Evolutionary conservation across 2,888 invertebrate genomes (phyloP).

Genomic region (Agrochola circellaris): DNA sequence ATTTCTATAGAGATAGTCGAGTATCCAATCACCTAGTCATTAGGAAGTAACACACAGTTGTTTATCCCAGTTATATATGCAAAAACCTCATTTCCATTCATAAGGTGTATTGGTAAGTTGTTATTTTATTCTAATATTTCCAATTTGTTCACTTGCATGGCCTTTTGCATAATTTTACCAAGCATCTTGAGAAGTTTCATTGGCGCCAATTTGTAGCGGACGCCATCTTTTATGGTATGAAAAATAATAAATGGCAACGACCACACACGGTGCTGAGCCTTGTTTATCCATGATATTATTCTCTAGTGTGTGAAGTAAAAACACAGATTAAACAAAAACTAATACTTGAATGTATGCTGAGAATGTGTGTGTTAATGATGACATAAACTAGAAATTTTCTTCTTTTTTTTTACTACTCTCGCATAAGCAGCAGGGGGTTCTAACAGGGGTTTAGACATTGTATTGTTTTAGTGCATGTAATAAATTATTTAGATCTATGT

Average conservation of each 20-base stretch:
- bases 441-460: not conserved
- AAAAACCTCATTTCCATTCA: not conserved
- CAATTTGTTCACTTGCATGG: slow-evolving; percentile 15
- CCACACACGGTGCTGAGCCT: slow-evolving; percentile 22
- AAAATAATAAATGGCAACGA: slow-evolving; percentile 28
- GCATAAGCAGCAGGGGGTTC: not conserved
- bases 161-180: slow-evolving; percentile 14
- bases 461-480: not conserved
- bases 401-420: not conserved
- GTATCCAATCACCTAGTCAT: not conserved
- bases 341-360: not conserved
- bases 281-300: slow-evolving; percentile 9
- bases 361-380: slow-evolving; percentile 20
- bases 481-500: not conserved
- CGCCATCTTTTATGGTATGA: not conserved
- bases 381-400: slow-evolving; percentile 12
- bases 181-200: not conserved
- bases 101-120: not conserved
- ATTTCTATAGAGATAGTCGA: not conserved
- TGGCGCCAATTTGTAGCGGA: slow-evolving; percentile 4
- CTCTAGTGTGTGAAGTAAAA: slow-evolving; percentile 25
- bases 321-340: slow-evolving; percentile 10
- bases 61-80: not conserved
- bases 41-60: not conserved
- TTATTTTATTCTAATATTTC: slow-evolving; percentile 11